Base-by-base conservation (phyloP, 2,113 vertebrate genomes). In the Eurystomus gularis region DNA sequence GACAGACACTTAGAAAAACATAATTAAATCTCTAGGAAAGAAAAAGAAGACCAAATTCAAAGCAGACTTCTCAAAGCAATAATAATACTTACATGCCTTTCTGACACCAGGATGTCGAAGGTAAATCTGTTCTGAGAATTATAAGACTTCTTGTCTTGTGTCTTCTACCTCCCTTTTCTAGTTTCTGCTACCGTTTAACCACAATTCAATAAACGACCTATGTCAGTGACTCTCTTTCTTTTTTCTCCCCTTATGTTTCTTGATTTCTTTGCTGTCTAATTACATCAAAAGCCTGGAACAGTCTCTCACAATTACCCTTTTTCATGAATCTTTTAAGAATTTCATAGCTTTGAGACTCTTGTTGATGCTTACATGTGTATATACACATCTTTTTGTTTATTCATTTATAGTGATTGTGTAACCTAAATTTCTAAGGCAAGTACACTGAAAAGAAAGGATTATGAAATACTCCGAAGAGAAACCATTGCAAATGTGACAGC, bases 391-490 rank as follows among this genome's bases (percentile, higher is more conserved):
- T 78, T 75, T 71, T 87, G 68, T 89, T 91, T 94, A 71, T 82
- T 79, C 29, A 68, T 88, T 94, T 91, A 48, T 17, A 68, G 65
- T 23, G 33, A 66, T 91, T 82, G 44, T 0, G 0, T 87, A 96
- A 91, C 72, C 44, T 62, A 55, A 10, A 84, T 91, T 94, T 94
- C 77, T 82, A 89, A 95, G 83, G 89, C 83, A 86, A 89, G 72
- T 29, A 66, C 35, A 58, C 42, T 44, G 69, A 65, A 51, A 66
- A 44, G 80, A 78, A 90, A 20, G 14, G 64, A 75, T 96, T 96
- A 95, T 78, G 79, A 96, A 97, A 94, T 75, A 69, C 40, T 92
- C 25, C 40, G 54, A 87, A 82, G 28, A 91, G 52, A 87, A 91
- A 61, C 61, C 51, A 71, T 52, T 65, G 72, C 72, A 89, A 93